Base-by-base conservation (phyloP, 1,140 invertebrate genomes). In the Copidosoma floridanum region DNA sequence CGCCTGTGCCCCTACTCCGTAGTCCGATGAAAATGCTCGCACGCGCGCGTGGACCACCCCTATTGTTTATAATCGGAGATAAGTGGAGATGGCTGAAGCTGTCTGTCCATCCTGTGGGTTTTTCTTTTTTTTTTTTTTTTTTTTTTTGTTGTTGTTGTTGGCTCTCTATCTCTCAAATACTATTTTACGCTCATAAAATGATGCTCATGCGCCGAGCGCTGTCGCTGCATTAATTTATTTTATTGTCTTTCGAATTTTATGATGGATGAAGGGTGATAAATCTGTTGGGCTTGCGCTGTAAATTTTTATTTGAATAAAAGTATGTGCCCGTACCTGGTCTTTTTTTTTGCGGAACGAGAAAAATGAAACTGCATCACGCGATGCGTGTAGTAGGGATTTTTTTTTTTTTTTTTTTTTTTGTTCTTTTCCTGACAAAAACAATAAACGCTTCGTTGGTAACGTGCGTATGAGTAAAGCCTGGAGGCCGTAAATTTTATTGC, bases 211-310 rank as follows among this genome's bases (percentile, higher is more conserved):
- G 29, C 46, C 23, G 24, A 61, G 46, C 53, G 60, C 52, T 52
- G 60, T 57, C 52, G 58, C 51, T 2, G 58, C 52, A n/a, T 46
- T 62, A 62, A 62, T 62, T 62, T 62, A 62, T 62, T 57, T 62
- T 51, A 62, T 56, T 62, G 46, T 12, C 53, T 12, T 35, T 56
- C 26, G 38, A 57, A 62, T 41, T 62, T 62, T 62, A 62, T 62
- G 60, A 62, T 57, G 53, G 60, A 62, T 62, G 41, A 27, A 56
- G 37, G n/a, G 53, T 56, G 53, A 62, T 62, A 62, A 62, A 62
- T 62, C 60, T 62, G 44, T 27, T 35, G 24, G n/a, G 27, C 20
- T 32, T 23, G 32, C 27, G 60, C 40, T 56, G 29, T 62, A 62
- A 62, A 62, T 62, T 56, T 57, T 56, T 56, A 52, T 43, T 52